These are phyloP conservation scores for Ichneumoninae sp. DNA, from an alignment of 2,888 invertebrate genomes.

Conservation along the genomic window DNA sequence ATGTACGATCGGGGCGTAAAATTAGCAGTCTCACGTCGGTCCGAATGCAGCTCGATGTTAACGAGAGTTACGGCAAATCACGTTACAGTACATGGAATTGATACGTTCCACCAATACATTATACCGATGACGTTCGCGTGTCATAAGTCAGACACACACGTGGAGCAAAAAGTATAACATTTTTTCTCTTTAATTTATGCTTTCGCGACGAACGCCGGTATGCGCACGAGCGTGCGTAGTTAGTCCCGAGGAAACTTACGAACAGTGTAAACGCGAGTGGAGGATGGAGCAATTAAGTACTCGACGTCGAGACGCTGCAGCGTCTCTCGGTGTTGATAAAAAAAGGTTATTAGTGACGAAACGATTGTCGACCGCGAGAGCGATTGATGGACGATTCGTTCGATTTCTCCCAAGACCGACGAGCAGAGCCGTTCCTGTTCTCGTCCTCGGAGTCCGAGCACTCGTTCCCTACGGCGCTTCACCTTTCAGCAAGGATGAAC, in stretches of 20 bases:
- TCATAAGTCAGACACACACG: neutral
- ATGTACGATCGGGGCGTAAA: no score
- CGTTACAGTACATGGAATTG: neutral
- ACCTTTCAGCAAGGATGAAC: neutral
- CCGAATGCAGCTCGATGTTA: neutral
- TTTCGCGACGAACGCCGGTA: neutral
- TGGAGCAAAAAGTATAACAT: neutral
- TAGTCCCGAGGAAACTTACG: neutral
- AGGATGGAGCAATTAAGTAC: neutral
- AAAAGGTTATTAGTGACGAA: neutral
- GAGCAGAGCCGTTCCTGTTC: neutral
- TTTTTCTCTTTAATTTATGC: constrained; percentile 1
- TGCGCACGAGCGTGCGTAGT: neutral
- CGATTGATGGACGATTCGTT: neutral
- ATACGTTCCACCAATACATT: neutral
- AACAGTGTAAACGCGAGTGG: neutral
- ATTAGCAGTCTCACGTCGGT: no score
- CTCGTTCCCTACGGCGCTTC: neutral
- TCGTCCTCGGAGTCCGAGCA: neutral
- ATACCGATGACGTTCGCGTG: constrained; percentile 7
- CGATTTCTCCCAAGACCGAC: neutral
- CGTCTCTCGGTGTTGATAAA: neutral
- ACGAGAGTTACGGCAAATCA: neutral
- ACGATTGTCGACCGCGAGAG: neutral
- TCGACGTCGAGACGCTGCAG: neutral